Percentiles rank a stretch among this genome's conserved stretches.
Conservation (phyloP, 2,113 vertebrate species). For the Apteryx mantelli region DNA sequence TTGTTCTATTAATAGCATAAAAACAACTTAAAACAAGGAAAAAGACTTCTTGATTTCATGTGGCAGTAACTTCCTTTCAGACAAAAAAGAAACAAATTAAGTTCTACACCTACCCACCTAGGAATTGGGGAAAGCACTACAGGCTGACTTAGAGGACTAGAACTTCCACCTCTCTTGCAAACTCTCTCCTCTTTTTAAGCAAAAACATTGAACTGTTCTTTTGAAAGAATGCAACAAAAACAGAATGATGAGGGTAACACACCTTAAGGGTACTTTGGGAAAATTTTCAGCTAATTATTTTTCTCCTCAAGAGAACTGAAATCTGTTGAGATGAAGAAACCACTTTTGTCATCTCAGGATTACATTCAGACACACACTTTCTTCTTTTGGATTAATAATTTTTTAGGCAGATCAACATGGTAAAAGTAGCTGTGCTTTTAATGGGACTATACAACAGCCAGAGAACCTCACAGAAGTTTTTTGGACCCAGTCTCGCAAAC, state of each 20-base stretch:
- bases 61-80: not conserved
- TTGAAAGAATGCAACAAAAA: not conserved
- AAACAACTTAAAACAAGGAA: not conserved
- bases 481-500: not conserved
- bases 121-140: not conserved
- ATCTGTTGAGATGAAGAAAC: not conserved
- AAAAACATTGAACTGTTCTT: not conserved
- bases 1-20: not conserved
- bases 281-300: not conserved
- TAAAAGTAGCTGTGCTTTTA: not conserved
- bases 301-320: not conserved
- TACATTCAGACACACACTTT: not conserved
- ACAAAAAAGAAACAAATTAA: not conserved
- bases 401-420: not conserved
- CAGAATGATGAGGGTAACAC: not conserved
- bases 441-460: not conserved
- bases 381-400: not conserved
- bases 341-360: not conserved
- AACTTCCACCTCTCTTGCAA: not conserved
- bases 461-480: not conserved
- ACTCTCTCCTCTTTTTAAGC: not conserved
- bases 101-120: not conserved
- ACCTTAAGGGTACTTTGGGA: not conserved
- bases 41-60: not conserved
- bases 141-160: not conserved